Percentiles rank a stretch among this genome's conserved stretches.
Evolutionary conservation across 2,113 vertebrate genomes (phyloP).

Genomic region (Melanocharis versteri): DNA sequence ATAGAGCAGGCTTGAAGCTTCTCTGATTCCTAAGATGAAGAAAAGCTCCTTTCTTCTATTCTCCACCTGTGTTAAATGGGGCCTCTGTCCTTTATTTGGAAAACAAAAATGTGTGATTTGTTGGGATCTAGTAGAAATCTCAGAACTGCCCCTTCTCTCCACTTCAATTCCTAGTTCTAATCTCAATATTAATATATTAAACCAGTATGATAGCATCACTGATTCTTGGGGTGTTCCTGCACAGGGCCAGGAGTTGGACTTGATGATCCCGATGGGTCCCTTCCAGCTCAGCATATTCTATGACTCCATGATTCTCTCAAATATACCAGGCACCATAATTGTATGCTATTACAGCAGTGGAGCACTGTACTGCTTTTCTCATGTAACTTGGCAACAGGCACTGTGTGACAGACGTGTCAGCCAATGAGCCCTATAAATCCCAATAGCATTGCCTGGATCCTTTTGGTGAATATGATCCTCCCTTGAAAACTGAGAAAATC

Average conservation of each 20-base stretch:
- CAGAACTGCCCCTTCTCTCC: neutral
- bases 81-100: neutral
- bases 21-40: neutral
- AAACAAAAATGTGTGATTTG: neutral
- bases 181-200: neutral
- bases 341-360: neutral
- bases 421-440: neutral
- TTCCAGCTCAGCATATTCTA: neutral
- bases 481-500: neutral
- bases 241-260: neutral
- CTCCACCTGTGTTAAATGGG: neutral
- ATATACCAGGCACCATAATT: neutral
- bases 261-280: neutral
- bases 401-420: neutral
- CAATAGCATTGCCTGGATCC: neutral
- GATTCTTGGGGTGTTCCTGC: neutral
- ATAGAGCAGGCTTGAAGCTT: neutral
- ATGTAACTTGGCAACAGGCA: neutral
- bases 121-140: neutral
- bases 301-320: neutral
- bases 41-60: neutral
- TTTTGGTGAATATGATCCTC: neutral
- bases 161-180: neutral
- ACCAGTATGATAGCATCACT: neutral
- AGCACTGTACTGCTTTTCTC: neutral